A percentile compares a stretch with the other conserved stretches of the same genome.
Evolutionary conservation across 2,888 invertebrate genomes (phyloP).

Genomic region (Pristionchus mayeri): DNA sequence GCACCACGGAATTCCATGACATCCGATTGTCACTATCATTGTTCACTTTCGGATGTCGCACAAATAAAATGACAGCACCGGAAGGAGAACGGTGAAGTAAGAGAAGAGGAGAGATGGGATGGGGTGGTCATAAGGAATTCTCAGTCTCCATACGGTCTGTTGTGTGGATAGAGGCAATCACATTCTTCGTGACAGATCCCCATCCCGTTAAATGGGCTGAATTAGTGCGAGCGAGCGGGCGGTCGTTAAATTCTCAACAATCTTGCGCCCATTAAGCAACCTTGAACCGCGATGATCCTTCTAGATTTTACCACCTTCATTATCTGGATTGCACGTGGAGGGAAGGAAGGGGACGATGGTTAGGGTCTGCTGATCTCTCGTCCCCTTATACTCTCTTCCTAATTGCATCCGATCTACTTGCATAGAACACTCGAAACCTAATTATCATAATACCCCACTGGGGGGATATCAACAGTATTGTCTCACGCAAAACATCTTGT

Average conservation of each 20-base stretch:
- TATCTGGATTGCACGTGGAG: neutral
- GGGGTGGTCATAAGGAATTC: neutral
- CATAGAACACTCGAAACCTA: slow-evolving; percentile 20
- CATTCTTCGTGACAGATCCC: slow-evolving; percentile 41
- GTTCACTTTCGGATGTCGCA: neutral
- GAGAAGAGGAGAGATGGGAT: neutral
- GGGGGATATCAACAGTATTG: slow-evolving; percentile 23
- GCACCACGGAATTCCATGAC: neutral
- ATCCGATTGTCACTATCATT: slow-evolving; percentile 2
- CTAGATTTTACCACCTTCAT: slow-evolving; percentile 12
- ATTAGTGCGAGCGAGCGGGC: neutral
- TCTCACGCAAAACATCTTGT: slow-evolving; percentile 4
- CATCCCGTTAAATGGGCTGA: slow-evolving; percentile 34
- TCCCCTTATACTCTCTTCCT: neutral
- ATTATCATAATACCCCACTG: slow-evolving; percentile 20
- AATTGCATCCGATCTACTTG: slow-evolving; percentile 20
- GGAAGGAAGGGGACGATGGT: neutral
- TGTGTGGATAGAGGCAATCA: slow-evolving; percentile 14
- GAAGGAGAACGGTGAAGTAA: neutral
- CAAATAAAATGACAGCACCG: neutral
- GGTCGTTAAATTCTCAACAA: slow-evolving; percentile 38
- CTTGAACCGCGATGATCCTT: neutral
- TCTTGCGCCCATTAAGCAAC: slow-evolving; percentile 2
- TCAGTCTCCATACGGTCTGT: slow-evolving; percentile 30
- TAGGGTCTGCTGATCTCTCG: neutral